Evolutionary conservation across 2,797 vertebrate genomes (phyloP).

Genomic region (Melanotaenia nigrans): DNA sequence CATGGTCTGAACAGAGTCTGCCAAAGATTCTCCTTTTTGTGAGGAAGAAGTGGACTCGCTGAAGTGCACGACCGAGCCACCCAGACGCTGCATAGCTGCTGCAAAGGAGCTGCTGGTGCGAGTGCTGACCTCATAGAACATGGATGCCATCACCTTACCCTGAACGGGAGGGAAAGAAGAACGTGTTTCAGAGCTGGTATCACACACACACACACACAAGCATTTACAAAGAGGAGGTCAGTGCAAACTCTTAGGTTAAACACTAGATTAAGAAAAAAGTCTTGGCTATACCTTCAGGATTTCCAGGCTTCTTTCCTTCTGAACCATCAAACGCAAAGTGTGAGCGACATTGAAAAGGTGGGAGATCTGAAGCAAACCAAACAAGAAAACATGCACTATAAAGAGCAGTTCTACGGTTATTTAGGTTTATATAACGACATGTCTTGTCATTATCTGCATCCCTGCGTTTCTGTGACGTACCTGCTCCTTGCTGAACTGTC

Average conservation of each 20-base stretch:
- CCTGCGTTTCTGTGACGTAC: slow-evolving; percentile 62
- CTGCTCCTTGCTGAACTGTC: slow-evolving; percentile 97
- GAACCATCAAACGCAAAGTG: slow-evolving; percentile 91
- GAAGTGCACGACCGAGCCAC: slow-evolving; percentile 92
- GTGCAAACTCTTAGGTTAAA: not conserved
- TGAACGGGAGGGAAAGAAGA: slow-evolving; percentile 44
- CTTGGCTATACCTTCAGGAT: slow-evolving; percentile 89
- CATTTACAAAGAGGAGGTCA: too few species aligned
- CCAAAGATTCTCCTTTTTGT: slow-evolving; percentile 94
- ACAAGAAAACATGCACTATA: not conserved
- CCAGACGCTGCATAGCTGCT: slow-evolving; percentile 94
- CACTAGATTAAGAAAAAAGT: not conserved
- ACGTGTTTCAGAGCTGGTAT: not conserved
- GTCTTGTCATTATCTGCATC: not conserved
- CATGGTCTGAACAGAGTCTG: slow-evolving; percentile 96
- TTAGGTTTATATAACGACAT: not conserved
- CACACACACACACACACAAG: not conserved
- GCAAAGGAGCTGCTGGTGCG: slow-evolving; percentile 95
- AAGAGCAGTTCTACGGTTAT: not conserved
- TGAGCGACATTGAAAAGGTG: slow-evolving; percentile 96
- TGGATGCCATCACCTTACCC: slow-evolving; percentile 97
- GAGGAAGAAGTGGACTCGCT: slow-evolving; percentile 91
- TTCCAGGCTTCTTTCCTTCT: slow-evolving; percentile 93
- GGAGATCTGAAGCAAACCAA: slow-evolving; percentile 85
- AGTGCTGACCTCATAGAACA: slow-evolving; percentile 98